These are phyloP conservation scores for Bergia puertoricense DNA, from an alignment of 92 coral and sea anemone species.

Conservation along the genomic window DNA sequence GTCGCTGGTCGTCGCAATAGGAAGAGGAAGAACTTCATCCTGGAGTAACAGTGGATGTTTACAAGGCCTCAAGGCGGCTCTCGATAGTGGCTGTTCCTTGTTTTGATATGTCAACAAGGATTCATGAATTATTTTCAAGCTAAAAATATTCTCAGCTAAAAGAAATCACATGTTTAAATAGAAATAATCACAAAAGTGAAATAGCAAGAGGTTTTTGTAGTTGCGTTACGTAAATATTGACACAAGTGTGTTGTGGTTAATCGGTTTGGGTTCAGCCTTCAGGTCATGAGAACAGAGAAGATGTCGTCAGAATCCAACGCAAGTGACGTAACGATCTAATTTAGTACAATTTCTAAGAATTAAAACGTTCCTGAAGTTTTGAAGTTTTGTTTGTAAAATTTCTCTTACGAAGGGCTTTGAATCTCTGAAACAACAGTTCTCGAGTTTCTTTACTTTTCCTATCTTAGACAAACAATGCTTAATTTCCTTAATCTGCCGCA, in stretches of 20 bases:
- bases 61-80: not conserved
- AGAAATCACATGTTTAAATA: not conserved
- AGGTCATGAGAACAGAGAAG: not conserved
- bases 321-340: not conserved
- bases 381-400: too few species aligned
- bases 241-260: not conserved
- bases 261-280: not conserved
- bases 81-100: not conserved
- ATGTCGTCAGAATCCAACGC: not conserved
- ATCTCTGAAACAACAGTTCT: not conserved
- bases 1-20: too few species aligned
- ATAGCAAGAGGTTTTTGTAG: not conserved
- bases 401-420: not conserved
- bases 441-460: not conserved
- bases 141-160: not conserved
- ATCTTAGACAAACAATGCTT: not conserved
- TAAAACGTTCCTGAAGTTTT: not conserved
- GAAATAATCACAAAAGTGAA: not conserved
- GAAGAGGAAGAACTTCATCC: not conserved
- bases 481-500: not conserved
- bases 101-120: not conserved
- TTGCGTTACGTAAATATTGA: not conserved
- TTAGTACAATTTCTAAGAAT: not conserved
- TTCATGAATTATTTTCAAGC: not conserved
- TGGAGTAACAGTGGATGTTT: not conserved